Evolutionary conservation across 2,888 invertebrate genomes (phyloP).

Genomic region (Dendrolimus houi): DNA sequence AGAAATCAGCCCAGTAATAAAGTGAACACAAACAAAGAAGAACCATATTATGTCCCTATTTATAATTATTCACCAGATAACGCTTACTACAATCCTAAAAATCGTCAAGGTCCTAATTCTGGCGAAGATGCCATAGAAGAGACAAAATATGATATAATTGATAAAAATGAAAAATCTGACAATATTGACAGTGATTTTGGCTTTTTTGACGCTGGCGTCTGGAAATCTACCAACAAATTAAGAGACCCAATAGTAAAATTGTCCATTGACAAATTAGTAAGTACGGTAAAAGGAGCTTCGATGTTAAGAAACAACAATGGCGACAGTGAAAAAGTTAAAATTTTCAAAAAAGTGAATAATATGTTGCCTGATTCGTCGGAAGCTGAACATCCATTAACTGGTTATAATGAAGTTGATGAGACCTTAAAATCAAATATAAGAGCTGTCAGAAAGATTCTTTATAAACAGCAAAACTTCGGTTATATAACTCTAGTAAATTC

Average conservation of each 20-base stretch:
- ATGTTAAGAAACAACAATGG: not conserved
- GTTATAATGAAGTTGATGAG: conserved; percentile 6
- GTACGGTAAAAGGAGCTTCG: conserved; percentile 13
- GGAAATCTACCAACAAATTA: not conserved
- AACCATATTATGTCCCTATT: conserved; percentile 30
- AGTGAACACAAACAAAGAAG: conserved; percentile 12
- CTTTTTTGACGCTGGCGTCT: not conserved
- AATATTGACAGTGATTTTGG: not conserved
- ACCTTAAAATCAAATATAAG: conserved; percentile 23
- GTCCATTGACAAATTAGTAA: conserved; percentile 23
- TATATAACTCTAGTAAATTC: conserved; percentile 4
- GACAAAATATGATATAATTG: conserved; percentile 7
- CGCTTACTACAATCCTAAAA: conserved; percentile 39
- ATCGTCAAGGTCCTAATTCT: conserved; percentile 33
- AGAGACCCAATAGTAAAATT: conserved; percentile 4
- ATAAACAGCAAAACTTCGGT: conserved; percentile 18
- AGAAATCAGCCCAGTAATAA: not conserved
- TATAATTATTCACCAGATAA: conserved; percentile 32
- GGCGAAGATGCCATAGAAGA: conserved; percentile 6
- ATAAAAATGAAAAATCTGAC: conserved; percentile 1
- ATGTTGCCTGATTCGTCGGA: conserved; percentile 14
- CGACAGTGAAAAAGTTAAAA: not conserved
- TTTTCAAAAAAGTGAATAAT: too few species aligned
- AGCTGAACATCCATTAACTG: conserved; percentile 14
- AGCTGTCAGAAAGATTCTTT: conserved; percentile 26